Evolutionary conservation across 2,113 vertebrate species (phyloP).

Genomic region (Eubucco bourcierii): DNA sequence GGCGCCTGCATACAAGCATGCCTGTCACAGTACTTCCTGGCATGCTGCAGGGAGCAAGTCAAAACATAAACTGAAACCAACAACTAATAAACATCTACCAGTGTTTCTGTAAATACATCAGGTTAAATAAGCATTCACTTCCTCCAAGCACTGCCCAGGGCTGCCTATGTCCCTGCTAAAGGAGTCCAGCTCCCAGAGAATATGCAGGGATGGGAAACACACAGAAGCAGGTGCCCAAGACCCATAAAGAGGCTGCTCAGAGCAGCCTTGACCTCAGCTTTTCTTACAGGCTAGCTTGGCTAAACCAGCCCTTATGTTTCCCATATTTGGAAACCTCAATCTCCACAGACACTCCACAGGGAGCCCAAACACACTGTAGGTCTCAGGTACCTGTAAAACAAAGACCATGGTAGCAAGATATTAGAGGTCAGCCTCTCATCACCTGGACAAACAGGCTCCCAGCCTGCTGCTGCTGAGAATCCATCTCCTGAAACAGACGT

Average conservation of each 20-base stretch:
- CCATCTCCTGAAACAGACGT: neutral
- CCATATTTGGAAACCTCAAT: neutral
- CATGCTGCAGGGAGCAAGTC: neutral
- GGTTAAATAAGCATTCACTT: neutral
- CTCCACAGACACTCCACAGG: neutral
- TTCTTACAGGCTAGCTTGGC: neutral
- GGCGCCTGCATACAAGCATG: accelerated
- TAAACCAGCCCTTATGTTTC: neutral
- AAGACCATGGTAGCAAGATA: accelerated
- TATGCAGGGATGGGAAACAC: neutral
- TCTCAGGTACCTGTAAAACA: neutral
- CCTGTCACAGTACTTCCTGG: neutral
- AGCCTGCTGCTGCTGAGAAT: neutral
- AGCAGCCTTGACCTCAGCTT: neutral
- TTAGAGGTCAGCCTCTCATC: neutral
- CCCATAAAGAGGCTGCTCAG: neutral
- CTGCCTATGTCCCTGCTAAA: neutral
- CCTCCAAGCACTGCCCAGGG: accelerated
- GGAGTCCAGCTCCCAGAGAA: neutral
- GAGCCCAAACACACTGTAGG: neutral
- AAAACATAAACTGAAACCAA: neutral
- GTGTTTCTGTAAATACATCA: neutral
- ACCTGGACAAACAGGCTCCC: neutral
- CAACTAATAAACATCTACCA: neutral
- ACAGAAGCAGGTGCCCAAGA: neutral